Percentiles rank a stretch among this genome's conserved stretches.
These are phyloP conservation scores for Paedocypris micromegethes DNA, from an alignment of 2,797 vertebrate species.

Conservation along the genomic window DNA sequence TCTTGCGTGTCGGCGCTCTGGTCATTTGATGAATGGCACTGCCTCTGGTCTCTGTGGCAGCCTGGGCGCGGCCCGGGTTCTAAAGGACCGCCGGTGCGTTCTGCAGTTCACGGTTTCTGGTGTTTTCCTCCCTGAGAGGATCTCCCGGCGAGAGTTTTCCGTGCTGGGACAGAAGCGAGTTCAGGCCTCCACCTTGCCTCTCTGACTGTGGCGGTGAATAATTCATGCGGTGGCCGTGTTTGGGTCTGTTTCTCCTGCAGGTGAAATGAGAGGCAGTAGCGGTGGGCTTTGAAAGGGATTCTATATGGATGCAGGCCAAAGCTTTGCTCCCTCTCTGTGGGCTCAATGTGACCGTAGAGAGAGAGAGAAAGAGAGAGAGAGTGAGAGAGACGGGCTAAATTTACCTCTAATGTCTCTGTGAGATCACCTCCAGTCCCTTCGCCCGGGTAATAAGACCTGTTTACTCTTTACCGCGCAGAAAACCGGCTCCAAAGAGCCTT, in stretches of 20 bases:
- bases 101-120: conserved; percentile 34
- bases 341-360: conserved; percentile 37
- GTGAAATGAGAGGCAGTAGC: conserved; percentile 70
- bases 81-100: conserved; percentile 30
- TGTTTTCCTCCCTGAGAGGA: conserved; percentile 27
- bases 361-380: not conserved
- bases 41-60: conserved; percentile 25
- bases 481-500: conserved; percentile 35
- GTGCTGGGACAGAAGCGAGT: not conserved
- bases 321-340: conserved; percentile 30
- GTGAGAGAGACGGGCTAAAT: conserved; percentile 37
- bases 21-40: conserved; percentile 46
- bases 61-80: conserved; percentile 12
- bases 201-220: conserved; percentile 64
- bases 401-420: conserved; percentile 45
- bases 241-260: conserved; percentile 64
- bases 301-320: conserved; percentile 45
- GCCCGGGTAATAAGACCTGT: conserved; percentile 36
- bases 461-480: conserved; percentile 22
- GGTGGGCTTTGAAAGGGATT: conserved; percentile 52
- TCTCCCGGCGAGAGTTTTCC: conserved; percentile 35
- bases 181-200: conserved; percentile 45
- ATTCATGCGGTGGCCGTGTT: conserved; percentile 56
- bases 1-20: conserved; percentile 36
- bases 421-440: conserved; percentile 32